Evolutionary conservation across 2,888 invertebrate species (phyloP).

Genomic region (Gerris lacustris): DNA sequence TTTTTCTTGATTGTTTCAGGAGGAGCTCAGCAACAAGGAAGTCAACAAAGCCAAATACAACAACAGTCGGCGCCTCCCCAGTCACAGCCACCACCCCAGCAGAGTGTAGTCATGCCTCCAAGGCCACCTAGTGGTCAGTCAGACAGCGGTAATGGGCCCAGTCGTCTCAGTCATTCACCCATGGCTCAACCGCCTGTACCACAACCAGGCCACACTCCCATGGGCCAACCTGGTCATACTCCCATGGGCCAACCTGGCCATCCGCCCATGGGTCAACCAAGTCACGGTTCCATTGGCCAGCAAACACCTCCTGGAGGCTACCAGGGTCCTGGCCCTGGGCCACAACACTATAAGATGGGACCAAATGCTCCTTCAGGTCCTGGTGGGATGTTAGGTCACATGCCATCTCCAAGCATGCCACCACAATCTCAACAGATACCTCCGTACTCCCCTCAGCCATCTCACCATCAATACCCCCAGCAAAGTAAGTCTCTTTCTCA

Average conservation of each 20-base stretch:
- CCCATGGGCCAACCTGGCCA: neutral
- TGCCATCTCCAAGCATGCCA: conserved; percentile 19
- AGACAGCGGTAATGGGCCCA: conserved; percentile 49
- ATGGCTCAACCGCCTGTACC: conserved; percentile 43
- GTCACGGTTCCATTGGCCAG: neutral
- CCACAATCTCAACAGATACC: conserved; percentile 40
- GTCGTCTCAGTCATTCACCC: conserved; percentile 56
- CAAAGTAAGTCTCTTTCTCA: conserved; percentile 37
- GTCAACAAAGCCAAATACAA: neutral
- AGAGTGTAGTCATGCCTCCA: conserved; percentile 92
- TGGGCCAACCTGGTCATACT: neutral
- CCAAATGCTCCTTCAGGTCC: conserved; percentile 43
- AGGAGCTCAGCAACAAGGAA: conserved; percentile 2
- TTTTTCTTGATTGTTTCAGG: neutral
- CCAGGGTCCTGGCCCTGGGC: conserved; percentile 34
- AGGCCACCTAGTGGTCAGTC: conserved; percentile 78
- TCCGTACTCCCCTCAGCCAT: conserved; percentile 43
- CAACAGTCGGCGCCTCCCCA: neutral
- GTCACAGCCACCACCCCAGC: conserved; percentile 48
- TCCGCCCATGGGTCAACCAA: neutral
- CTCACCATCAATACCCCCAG: conserved; percentile 39
- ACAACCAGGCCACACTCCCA: neutral
- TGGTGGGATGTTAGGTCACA: conserved; percentile 26
- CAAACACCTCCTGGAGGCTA: conserved; percentile 40
- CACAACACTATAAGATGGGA: conserved; percentile 49